These are phyloP conservation scores for Drosophila sordidula DNA, from an alignment of 2,888 invertebrate genomes.

Conservation along the genomic window DNA sequence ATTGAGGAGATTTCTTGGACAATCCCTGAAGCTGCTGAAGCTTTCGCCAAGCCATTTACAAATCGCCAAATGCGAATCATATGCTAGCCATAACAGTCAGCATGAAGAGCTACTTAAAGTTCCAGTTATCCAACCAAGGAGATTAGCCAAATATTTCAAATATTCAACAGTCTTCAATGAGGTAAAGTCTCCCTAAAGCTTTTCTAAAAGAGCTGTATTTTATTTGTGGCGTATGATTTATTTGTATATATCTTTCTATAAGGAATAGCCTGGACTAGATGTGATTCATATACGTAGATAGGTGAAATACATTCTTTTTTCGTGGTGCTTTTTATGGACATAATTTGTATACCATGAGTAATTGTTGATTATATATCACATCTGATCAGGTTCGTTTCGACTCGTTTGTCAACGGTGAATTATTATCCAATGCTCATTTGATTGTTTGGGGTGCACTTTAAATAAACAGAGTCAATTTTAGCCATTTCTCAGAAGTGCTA, in stretches of 20 bases:
- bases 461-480: constrained; percentile 3
- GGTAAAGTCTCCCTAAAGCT: constrained; percentile 16
- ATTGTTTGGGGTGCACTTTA: constrained; percentile 7
- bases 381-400: constrained; percentile 14
- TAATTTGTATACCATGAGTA: constrained; percentile 6
- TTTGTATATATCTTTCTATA: not conserved
- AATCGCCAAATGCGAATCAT: constrained; percentile 35
- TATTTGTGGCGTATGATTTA: too few species aligned
- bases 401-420: constrained; percentile 9
- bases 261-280: not conserved
- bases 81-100: constrained; percentile 22
- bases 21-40: constrained; percentile 29
- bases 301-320: not conserved
- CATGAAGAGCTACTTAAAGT: constrained; percentile 40
- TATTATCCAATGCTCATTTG: constrained; percentile 7
- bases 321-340: not conserved
- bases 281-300: too few species aligned
- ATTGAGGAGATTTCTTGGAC: constrained; percentile 38
- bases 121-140: constrained; percentile 30
- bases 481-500: constrained; percentile 3
- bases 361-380: constrained; percentile 8
- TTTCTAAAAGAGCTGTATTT: not conserved
- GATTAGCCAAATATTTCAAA: constrained; percentile 30
- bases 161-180: constrained; percentile 27
- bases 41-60: constrained; percentile 14